Evolutionary conservation across 2,888 invertebrate genomes (phyloP).

Genomic region (Lysandra coridon): DNA sequence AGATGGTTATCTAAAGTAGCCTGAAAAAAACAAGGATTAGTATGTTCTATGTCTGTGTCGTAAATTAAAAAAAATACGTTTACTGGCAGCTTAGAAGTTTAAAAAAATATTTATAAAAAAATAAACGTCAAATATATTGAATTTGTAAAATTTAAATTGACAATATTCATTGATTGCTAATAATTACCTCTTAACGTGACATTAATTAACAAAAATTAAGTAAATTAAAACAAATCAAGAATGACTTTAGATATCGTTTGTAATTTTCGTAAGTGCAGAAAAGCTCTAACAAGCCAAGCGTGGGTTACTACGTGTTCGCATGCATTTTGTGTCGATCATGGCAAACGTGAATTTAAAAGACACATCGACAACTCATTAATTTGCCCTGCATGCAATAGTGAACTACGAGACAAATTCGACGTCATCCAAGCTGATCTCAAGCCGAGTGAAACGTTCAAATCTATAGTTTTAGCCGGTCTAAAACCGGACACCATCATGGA

Average conservation of each 20-base stretch:
- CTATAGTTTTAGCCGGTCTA: slow-evolving; percentile 77
- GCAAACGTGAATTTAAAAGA: slow-evolving; percentile 72
- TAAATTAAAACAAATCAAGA: slow-evolving; percentile 36
- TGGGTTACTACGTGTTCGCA: slow-evolving; percentile 80
- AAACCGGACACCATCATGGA: slow-evolving; percentile 78
- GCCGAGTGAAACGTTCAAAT: slow-evolving; percentile 75
- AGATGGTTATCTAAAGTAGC: slow-evolving; percentile 88
- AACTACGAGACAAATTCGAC: slow-evolving; percentile 75
- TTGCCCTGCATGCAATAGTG: slow-evolving; percentile 76
- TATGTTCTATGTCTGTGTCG: background rate
- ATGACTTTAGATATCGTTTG: slow-evolving; percentile 73
- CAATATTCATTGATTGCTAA: background rate
- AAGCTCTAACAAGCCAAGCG: slow-evolving; percentile 67
- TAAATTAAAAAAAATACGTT: background rate
- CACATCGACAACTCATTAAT: slow-evolving; percentile 67
- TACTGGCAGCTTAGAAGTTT: slow-evolving; percentile 7
- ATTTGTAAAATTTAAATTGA: background rate
- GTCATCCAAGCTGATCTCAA: slow-evolving; percentile 76
- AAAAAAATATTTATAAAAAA: background rate
- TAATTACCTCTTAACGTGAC: background rate
- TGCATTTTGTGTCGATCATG: slow-evolving; percentile 78
- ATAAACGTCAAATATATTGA: slow-evolving; percentile 21
- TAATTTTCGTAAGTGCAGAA: slow-evolving; percentile 77
- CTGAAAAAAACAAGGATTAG: slow-evolving; percentile 59
- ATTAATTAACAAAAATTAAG: slow-evolving; percentile 18